A percentile compares a stretch with the other conserved stretches of the same genome.
Evolutionary conservation across 2,113 vertebrate species (phyloP).

Genomic region (Salvelinus alpinus): DNA sequence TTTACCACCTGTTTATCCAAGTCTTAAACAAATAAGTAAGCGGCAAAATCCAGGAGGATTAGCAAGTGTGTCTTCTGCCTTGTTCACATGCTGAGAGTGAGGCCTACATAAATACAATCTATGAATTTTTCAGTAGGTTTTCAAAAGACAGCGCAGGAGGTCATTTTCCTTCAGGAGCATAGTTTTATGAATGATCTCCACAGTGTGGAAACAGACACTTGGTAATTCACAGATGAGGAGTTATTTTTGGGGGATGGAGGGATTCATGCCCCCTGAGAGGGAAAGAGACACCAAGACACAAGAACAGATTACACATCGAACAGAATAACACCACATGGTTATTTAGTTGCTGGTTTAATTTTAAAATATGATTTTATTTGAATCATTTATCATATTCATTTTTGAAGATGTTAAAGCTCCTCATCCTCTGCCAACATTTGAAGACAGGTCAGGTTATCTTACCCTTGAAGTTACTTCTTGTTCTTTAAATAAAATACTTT

Average conservation of each 20-base stretch:
- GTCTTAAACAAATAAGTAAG: conserved; percentile 45
- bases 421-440: no score
- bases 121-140: conserved; percentile 13
- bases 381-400: conserved; percentile 77
- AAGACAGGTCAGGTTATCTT: conserved; percentile 25
- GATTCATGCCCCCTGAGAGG: conserved; percentile 46
- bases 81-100: conserved; percentile 49
- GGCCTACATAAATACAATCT: conserved; percentile 40
- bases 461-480: conserved; percentile 73
- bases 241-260: conserved; percentile 64
- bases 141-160: not conserved
- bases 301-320: conserved; percentile 70
- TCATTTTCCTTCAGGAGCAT: conserved; percentile 24
- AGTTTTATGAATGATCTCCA: conserved; percentile 70
- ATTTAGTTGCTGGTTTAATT: conserved; percentile 83
- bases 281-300: conserved; percentile 67
- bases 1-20: conserved; percentile 11
- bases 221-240: conserved; percentile 71
- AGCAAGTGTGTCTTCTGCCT: conserved; percentile 43
- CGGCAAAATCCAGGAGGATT: conserved; percentile 54
- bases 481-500: conserved; percentile 94
- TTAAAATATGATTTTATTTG: conserved; percentile 98
- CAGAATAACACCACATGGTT: conserved; percentile 68
- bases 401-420: conserved; percentile 35
- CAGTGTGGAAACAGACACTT: conserved; percentile 67